These are phyloP conservation scores for Oikopleura dioica DNA, from an alignment of 23 tunicate genomes.

Conservation along the genomic window DNA sequence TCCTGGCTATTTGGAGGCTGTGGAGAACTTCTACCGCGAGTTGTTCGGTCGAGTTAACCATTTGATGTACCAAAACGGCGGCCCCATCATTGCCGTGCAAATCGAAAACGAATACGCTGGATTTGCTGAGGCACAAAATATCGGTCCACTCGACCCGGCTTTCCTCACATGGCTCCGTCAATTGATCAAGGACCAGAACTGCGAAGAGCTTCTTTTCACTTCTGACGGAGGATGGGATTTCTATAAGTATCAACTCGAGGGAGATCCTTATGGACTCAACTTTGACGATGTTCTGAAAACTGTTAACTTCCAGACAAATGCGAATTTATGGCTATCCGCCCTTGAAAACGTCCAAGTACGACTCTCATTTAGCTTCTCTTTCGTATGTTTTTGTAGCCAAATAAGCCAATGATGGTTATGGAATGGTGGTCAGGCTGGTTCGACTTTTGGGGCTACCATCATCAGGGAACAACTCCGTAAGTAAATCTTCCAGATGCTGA, in stretches of 20 bases:
- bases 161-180: conserved; percentile 21
- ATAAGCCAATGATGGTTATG: conserved; percentile 16
- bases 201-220: conserved; percentile 25
- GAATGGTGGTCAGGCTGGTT: conserved; percentile 91
- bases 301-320: not conserved
- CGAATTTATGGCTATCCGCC: not conserved
- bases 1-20: conserved; percentile 29
- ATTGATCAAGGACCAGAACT: conserved; percentile 14
- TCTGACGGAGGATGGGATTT: conserved; percentile 25
- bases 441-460: conserved; percentile 56
- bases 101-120: conserved; percentile 80
- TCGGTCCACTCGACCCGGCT: not conserved
- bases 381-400: no score
- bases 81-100: conserved; percentile 72
- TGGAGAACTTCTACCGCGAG: conserved; percentile 24
- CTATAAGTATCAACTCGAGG: conserved; percentile 29
- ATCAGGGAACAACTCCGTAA: not conserved
- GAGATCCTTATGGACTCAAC: conserved; percentile 17
- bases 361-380: no score
- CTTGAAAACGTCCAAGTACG: not conserved
- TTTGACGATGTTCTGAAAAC: conserved; percentile 1
- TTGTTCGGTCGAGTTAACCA: conserved; percentile 15
- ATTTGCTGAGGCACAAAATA: not conserved
- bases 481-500: no score
- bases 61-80: conserved; percentile 12